phyloP scores from a whole-genome alignment of 2,113 vertebrate genomes.

The Rattus rattus region DNA sequence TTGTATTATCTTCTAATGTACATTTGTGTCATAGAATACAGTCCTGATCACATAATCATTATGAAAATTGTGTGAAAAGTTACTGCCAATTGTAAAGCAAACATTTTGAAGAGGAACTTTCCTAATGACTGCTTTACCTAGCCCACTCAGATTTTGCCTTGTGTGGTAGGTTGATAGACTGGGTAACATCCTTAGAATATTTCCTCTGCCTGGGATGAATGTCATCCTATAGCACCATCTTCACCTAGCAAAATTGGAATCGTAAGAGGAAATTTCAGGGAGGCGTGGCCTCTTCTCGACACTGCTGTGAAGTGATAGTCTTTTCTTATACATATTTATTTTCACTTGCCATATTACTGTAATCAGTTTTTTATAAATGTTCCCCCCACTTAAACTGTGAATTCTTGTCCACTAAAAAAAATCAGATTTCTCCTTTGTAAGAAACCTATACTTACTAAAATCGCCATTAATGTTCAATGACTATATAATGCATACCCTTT shows the following conservation, averaged over 20 bases:
- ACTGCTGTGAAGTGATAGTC: neutral
- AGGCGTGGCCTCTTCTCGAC: neutral
- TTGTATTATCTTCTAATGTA: neutral
- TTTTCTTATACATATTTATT: neutral
- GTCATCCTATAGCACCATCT: neutral
- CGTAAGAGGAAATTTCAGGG: neutral
- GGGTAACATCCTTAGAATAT: neutral
- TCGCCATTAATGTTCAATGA: neutral
- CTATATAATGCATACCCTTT: neutral
- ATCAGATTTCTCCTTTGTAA: neutral
- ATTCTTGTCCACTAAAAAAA: conserved; percentile 6
- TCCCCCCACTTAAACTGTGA: neutral
- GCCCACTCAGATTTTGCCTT: neutral
- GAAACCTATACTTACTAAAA: neutral
- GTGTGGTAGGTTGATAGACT: neutral
- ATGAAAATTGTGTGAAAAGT: neutral
- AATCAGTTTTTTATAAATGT: neutral
- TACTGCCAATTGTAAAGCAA: neutral
- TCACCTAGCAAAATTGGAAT: neutral
- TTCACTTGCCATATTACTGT: neutral
- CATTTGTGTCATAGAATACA: neutral
- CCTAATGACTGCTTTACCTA: neutral
- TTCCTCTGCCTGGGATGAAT: neutral
- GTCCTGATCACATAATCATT: neutral
- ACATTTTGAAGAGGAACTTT: conserved; percentile 15